Conservation (phyloP, 2,888 invertebrate species). For the Caenorhabditis plicata region DNA sequence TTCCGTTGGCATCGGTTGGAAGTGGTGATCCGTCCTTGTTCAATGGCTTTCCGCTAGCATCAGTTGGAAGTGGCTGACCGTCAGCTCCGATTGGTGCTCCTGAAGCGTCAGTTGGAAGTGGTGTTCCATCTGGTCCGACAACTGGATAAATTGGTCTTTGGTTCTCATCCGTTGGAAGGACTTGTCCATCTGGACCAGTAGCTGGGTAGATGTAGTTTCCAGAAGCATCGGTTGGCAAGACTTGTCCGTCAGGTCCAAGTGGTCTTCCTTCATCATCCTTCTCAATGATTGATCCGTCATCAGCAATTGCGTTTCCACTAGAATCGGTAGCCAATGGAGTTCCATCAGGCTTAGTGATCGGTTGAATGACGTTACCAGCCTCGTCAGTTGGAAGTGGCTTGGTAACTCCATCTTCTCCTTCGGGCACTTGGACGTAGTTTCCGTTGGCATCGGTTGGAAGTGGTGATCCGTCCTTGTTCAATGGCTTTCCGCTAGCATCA, state of each 20-base stretch:
- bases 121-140: constrained; percentile 7
- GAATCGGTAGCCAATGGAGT: constrained; percentile 33
- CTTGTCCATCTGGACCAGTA: constrained; percentile 15
- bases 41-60: constrained; percentile 18
- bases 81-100: constrained; percentile 32
- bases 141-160: constrained; percentile 26
- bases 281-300: constrained; percentile 12
- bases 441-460: constrained; percentile 24
- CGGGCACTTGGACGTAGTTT: constrained; percentile 13
- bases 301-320: constrained; percentile 19
- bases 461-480: constrained; percentile 23
- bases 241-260: constrained; percentile 18
- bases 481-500: constrained; percentile 16
- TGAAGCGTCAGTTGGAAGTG: constrained; percentile 25
- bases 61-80: constrained; percentile 14
- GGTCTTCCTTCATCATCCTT: constrained; percentile 28
- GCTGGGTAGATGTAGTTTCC: constrained; percentile 10
- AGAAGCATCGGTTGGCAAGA: constrained; percentile 16
- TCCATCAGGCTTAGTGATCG: constrained; percentile 38
- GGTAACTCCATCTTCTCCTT: constrained; percentile 4
- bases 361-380: constrained; percentile 27
- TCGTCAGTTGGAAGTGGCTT: constrained; percentile 31
- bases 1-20: constrained; percentile 44
- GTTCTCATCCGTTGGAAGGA: constrained; percentile 14
- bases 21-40: constrained; percentile 30